Evolutionary conservation across 2,888 invertebrate species (phyloP).

Genomic region (Pandemis heparana): DNA sequence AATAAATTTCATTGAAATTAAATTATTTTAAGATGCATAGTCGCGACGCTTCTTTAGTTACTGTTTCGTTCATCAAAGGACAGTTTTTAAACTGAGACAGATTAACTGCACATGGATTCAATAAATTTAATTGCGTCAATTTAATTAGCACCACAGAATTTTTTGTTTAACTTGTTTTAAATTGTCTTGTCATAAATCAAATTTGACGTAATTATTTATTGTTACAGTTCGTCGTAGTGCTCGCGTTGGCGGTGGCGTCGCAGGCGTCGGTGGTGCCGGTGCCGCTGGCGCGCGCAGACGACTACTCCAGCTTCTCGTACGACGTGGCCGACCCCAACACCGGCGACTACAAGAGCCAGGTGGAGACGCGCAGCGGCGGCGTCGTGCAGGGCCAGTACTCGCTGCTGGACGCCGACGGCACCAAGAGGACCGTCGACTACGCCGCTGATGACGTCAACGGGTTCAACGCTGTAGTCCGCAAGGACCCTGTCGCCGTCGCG

Average conservation of each 20-base stretch:
- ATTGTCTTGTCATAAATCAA: background rate
- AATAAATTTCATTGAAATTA: too few relatives aligned
- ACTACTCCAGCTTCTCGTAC: conserved; percentile 84
- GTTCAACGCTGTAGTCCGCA: conserved; percentile 86
- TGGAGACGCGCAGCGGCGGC: conserved; percentile 83
- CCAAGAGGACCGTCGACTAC: conserved; percentile 85
- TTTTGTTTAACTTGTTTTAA: background rate
- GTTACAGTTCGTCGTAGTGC: conserved; percentile 75
- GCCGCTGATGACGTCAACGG: conserved; percentile 84
- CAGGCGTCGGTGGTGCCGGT: conserved; percentile 81
- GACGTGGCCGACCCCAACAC: conserved; percentile 85
- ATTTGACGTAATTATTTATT: conserved; percentile 44
- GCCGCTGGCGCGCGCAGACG: conserved; percentile 83
- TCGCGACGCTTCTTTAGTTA: background rate
- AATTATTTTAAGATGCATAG: too few relatives aligned
- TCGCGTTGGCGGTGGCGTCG: conserved; percentile 73
- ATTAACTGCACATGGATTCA: too few relatives aligned
- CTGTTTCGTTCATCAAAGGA: background rate
- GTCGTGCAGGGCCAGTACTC: conserved; percentile 85
- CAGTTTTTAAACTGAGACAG: too few relatives aligned
- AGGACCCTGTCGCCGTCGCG: conserved; percentile 75
- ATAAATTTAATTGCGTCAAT: too few relatives aligned
- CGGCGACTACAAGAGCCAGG: conserved; percentile 85
- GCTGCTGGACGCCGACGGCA: conserved; percentile 83
- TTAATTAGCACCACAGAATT: too few relatives aligned